Evolutionary conservation across 2,113 vertebrate genomes (phyloP).

Genomic region (Trematocara stigmaticum): DNA sequence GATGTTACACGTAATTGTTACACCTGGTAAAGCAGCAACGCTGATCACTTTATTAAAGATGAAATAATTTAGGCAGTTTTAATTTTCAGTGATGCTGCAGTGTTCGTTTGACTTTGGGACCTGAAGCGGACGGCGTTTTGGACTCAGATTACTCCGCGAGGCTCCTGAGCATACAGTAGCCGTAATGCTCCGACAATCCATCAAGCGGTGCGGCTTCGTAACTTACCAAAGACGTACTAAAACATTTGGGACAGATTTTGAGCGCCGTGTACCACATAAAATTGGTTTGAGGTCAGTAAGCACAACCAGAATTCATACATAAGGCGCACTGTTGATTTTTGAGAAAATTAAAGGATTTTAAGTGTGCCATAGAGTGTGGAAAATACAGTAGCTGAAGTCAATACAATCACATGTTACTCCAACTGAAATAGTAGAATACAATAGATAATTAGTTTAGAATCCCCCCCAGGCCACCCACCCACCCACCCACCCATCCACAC

Average conservation of each 20-base stretch:
- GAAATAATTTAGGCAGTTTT: too few relatives aligned
- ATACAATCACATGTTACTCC: not conserved
- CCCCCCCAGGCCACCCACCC: fast-evolving
- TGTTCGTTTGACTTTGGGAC: too few relatives aligned
- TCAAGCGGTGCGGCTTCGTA: not conserved
- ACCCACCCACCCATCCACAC: not conserved
- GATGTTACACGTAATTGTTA: too few relatives aligned
- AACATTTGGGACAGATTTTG: not conserved
- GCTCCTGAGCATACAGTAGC: not conserved
- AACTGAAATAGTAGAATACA: not conserved
- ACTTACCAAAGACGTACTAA: not conserved
- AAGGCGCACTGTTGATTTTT: not conserved
- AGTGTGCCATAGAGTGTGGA: not conserved
- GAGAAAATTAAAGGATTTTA: not conserved
- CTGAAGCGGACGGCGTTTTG: too few relatives aligned
- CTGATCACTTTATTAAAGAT: too few relatives aligned
- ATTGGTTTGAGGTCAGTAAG: not conserved
- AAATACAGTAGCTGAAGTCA: not conserved
- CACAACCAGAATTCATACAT: not conserved
- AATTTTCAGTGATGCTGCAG: too few relatives aligned
- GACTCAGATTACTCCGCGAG: not conserved
- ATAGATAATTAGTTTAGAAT: not conserved
- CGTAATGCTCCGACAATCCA: not conserved
- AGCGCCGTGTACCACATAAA: not conserved
- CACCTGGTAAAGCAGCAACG: too few relatives aligned